A percentile compares a stretch with the other conserved stretches of the same genome.
Conservation (phyloP, 2,113 vertebrate species). For the Eolophus roseicapilla region DNA sequence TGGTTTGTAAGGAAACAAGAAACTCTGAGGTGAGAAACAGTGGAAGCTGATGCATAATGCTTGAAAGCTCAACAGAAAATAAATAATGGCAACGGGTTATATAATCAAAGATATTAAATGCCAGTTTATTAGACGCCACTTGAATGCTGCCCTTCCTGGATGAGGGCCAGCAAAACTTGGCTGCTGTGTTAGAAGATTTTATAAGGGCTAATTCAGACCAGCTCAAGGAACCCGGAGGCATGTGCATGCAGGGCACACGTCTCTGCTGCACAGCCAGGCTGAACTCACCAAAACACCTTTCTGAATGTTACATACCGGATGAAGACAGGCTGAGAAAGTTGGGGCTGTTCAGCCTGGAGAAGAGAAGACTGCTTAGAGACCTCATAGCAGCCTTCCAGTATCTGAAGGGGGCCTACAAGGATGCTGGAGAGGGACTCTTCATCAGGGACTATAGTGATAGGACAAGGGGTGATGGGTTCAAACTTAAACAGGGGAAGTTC, state of each 20-base stretch:
- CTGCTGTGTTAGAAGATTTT: not conserved
- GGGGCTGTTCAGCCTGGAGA: not conserved
- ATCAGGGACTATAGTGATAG: not conserved
- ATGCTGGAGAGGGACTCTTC: not conserved
- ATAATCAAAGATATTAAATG: not conserved
- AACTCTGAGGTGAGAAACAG: not conserved
- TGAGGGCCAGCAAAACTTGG: not conserved
- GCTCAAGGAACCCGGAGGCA: not conserved
- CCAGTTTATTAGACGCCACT: not conserved
- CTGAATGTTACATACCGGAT: not conserved
- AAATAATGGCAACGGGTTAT: not conserved
- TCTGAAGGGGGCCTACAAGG: not conserved
- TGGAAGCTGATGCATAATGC: not conserved
- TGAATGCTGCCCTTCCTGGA: not conserved
- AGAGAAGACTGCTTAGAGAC: not conserved
- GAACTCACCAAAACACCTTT: not conserved
- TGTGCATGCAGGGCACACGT: accelerated
- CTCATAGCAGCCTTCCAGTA: not conserved
- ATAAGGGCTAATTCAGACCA: not conserved
- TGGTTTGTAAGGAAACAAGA: not conserved
- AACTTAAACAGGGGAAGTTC: not conserved
- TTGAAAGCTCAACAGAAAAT: not conserved
- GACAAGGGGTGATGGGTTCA: not conserved
- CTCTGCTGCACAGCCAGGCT: not conserved
- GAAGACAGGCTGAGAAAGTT: not conserved